Conservation (phyloP, 2,888 invertebrate genomes). For the Agonopterix alstromeriana region DNA sequence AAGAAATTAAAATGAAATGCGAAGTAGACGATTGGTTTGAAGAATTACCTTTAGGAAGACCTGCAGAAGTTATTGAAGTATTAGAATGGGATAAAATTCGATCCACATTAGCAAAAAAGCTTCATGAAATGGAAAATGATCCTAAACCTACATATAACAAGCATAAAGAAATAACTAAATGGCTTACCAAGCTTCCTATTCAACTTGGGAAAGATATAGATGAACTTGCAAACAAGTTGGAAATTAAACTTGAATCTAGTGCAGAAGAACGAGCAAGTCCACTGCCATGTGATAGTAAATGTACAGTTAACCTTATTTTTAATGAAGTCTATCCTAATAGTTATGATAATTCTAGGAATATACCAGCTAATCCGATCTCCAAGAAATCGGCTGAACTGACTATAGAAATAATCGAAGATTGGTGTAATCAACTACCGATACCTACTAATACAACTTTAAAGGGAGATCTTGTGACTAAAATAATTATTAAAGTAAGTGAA, state of each 20-base stretch:
- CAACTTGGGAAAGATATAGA: conserved; percentile 22
- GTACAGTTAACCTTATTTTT: too few relatives aligned
- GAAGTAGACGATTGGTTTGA: conserved; percentile 47
- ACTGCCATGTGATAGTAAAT: too few relatives aligned
- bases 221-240: conserved; percentile 27
- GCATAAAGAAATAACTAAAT: conserved; percentile 39
- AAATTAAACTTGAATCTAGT: conserved; percentile 29
- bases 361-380: too few relatives aligned
- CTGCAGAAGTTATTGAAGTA: conserved; percentile 23
- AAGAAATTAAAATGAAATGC: conserved; percentile 45
- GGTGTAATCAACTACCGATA: conserved; percentile 43
- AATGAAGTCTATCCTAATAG: too few relatives aligned
- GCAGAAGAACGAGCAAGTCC: conserved; percentile 4
- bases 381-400: conserved; percentile 38
- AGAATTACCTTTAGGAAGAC: conserved; percentile 30
- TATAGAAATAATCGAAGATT: conserved; percentile 34
- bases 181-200: conserved; percentile 36
- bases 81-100: conserved; percentile 39
- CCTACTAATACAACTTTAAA: conserved; percentile 18
- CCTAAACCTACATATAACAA: conserved; percentile 24
- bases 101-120: conserved; percentile 34
- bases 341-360: too few relatives aligned
- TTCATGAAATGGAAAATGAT: conserved; percentile 39
- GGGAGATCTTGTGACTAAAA: conserved; percentile 33
- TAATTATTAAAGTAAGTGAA: conserved; percentile 46